A percentile compares a stretch with the other conserved stretches of the same genome.
These are phyloP conservation scores for Ormyrus labotus DNA, from an alignment of 2,888 invertebrate genomes.

Conservation along the genomic window DNA sequence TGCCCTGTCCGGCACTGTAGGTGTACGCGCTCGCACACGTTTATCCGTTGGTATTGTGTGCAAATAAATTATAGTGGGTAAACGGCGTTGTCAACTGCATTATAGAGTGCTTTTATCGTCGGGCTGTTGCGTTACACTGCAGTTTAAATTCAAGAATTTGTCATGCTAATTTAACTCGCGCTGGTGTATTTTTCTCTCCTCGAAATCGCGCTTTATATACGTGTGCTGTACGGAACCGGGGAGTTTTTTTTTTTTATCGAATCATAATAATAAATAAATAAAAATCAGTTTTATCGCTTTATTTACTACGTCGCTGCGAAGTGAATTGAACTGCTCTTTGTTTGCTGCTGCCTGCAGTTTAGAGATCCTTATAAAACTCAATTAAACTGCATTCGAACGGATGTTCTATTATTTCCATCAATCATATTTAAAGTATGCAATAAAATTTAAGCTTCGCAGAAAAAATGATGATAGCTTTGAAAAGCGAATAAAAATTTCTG, in stretches of 20 bases:
- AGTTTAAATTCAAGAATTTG: slow-evolving; percentile 56
- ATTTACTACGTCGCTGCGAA: slow-evolving; percentile 1
- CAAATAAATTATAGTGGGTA: slow-evolving; percentile 54
- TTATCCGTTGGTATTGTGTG: slow-evolving; percentile 20
- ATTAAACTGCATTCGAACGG: neutral
- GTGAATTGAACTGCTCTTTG: slow-evolving; percentile 16
- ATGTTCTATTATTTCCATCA: too few relatives aligned
- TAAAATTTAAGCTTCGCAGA: too few relatives aligned
- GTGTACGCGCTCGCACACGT: neutral
- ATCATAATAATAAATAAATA: slow-evolving; percentile 32
- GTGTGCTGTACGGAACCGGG: neutral
- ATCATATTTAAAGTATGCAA: too few relatives aligned
- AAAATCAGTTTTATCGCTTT: slow-evolving; percentile 30
- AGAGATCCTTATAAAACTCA: neutral
- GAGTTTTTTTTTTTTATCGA: slow-evolving; percentile 4
- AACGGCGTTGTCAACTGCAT: slow-evolving; percentile 52
- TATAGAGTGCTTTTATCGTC: slow-evolving; percentile 55
- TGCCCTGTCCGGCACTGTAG: neutral
- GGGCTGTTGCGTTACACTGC: slow-evolving; percentile 29
- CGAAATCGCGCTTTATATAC: neutral
- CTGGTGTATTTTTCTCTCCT: slow-evolving; percentile 26
- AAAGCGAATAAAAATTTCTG: too few relatives aligned
- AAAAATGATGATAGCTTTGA: too few relatives aligned
- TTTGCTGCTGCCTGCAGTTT: neutral
- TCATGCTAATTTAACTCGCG: slow-evolving; percentile 53